A percentile compares a stretch with the other conserved stretches of the same genome.
Conservation (phyloP, 2,797 vertebrate genomes). For the Myotis vivesi region DNA sequence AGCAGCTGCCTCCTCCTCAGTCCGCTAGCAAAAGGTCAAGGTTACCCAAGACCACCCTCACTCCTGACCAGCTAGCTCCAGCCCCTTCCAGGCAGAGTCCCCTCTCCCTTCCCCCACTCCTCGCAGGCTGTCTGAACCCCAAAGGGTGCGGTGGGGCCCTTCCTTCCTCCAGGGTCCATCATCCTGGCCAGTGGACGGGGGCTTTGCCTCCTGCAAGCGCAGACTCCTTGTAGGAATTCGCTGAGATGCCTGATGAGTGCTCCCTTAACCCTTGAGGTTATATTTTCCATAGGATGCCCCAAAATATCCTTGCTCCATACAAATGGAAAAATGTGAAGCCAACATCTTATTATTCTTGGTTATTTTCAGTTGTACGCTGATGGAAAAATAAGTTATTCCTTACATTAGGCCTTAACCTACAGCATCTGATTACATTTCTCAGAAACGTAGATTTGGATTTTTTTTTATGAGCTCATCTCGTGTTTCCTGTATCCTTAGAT, state of each 20-base stretch:
- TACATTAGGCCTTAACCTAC: slow-evolving; percentile 70
- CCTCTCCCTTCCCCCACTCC: accelerated
- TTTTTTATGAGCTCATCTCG: neutral
- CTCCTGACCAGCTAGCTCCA: neutral
- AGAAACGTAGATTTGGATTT: slow-evolving; percentile 34
- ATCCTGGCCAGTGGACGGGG: neutral
- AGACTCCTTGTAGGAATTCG: neutral
- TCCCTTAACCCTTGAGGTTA: slow-evolving; percentile 71
- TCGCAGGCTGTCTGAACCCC: neutral
- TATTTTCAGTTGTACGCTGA: slow-evolving; percentile 71
- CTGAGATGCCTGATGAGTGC: slow-evolving; percentile 29
- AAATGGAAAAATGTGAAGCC: slow-evolving; percentile 72
- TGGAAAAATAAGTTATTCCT: slow-evolving; percentile 72
- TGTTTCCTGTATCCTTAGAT: slow-evolving; percentile 52
- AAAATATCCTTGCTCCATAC: slow-evolving; percentile 68
- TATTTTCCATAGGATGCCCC: slow-evolving; percentile 76
- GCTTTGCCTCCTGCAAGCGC: neutral
- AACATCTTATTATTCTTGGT: slow-evolving; percentile 73
- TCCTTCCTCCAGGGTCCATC: neutral
- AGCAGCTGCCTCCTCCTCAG: neutral
- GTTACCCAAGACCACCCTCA: neutral
- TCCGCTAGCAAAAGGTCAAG: neutral
- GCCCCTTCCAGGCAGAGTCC: neutral
- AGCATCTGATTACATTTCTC: slow-evolving; percentile 74
- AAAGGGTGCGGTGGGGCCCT: accelerated